Base-by-base conservation (phyloP, 2,888 invertebrate species). In the Poecilobothrus nobilitatus region DNA sequence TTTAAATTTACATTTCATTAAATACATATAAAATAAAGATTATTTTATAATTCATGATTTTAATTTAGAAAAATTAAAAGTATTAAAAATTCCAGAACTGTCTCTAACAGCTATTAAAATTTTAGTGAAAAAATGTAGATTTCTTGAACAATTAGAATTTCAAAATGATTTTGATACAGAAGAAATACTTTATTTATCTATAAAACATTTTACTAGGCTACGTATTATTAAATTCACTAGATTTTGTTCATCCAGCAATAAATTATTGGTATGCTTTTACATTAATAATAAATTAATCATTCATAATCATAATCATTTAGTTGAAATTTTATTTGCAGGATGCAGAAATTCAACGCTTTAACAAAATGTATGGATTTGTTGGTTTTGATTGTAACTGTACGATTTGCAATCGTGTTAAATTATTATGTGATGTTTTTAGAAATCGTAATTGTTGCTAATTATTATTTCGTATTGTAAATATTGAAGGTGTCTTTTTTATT, bases 21-120 rank as follows among this genome's bases (percentile, higher is more conserved):
- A n/a, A n/a, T n/a, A n/a, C n/a, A n/a, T n/a, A n/a, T n/a, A n/a
- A n/a, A n/a, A n/a, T n/a, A n/a, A n/a, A 20, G 65, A 65, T 65
- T 37, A 34, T 37, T 65, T 65, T 37, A 65, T 65, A 37, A 34
- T 65, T n/a, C 33, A 65, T 20, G 33, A 65, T 65, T 65, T 65
- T 37, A 20, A 34, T 33, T 37, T 65, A 20, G 33, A 10, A 12
- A 65, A 65, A 2, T 27, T 65, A 20, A 65, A 37, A 65, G 1
- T 18, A 34, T 5, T 65, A 65, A 15, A 12, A 34, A 15, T 65
- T n/a, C 15, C 65, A 8, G 34, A 65, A 65, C 20, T 65, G 1
- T n/a, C 37, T 18, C 18, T 65, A 10, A 12, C 33, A 37, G 33
- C n/a, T 22, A 65, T 37, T 5, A 34, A 18, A 37, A 37, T 65